phyloP scores from a whole-genome alignment of 1,140 invertebrate genomes.

The Cherax destructor region DNA sequence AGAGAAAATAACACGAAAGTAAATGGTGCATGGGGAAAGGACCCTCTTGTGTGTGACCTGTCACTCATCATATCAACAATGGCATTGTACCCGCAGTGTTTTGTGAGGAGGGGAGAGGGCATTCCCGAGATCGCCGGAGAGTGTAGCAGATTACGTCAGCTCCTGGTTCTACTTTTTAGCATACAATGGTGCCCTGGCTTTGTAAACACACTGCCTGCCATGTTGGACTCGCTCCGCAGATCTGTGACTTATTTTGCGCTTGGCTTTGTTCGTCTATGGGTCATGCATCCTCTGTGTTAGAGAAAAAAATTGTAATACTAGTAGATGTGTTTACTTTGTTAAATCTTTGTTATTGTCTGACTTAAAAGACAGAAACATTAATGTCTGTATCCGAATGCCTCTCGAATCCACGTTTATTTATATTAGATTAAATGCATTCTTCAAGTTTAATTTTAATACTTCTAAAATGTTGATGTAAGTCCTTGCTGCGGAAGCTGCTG shows the following conservation, averaged over 20 bases:
- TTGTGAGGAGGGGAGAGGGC: not conserved
- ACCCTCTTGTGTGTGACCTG: not conserved
- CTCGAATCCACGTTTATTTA: too few species aligned
- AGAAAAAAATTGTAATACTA: too few species aligned
- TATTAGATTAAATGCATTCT: too few species aligned
- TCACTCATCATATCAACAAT: slow-evolving; percentile 5
- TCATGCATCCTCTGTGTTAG: not conserved
- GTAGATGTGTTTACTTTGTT: too few species aligned
- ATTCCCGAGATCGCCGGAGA: not conserved
- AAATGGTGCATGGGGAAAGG: not conserved
- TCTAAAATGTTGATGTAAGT: too few species aligned
- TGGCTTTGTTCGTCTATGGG: not conserved
- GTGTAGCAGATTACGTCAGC: slow-evolving; percentile 6
- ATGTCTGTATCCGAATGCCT: too few species aligned
- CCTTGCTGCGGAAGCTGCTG: too few species aligned
- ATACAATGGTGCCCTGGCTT: slow-evolving; percentile 1
- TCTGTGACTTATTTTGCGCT: not conserved
- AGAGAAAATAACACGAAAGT: not conserved
- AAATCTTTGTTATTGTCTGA: too few species aligned
- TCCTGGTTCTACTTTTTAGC: slow-evolving; percentile 9
- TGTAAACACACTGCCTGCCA: slow-evolving; percentile 1
- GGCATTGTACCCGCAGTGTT: not conserved
- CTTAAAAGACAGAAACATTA: too few species aligned
- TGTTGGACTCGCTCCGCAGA: not conserved
- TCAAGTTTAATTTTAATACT: too few species aligned